Evolutionary conservation across 2,113 vertebrate species (phyloP).

Genomic region (Anolis carolinensis): DNA sequence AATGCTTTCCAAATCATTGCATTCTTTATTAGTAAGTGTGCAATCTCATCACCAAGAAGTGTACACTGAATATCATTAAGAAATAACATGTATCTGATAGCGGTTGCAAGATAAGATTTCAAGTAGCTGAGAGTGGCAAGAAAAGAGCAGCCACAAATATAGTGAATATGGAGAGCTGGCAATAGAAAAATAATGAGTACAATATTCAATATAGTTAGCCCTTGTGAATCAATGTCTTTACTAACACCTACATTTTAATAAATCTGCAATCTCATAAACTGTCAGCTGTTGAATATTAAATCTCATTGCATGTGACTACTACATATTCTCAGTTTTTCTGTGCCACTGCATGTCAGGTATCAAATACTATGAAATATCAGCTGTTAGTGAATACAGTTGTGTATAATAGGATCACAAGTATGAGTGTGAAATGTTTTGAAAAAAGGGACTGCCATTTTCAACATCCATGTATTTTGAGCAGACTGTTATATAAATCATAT

Average conservation of each 20-base stretch:
- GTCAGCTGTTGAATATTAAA: background rate
- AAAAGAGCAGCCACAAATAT: background rate
- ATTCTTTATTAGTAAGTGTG: too few relatives aligned
- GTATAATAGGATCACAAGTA: background rate
- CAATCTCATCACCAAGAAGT: background rate
- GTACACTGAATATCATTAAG: background rate
- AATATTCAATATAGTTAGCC: background rate
- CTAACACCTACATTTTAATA: background rate
- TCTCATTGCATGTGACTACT: background rate
- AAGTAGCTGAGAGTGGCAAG: background rate
- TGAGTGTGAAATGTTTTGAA: background rate
- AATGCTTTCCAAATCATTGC: too few relatives aligned
- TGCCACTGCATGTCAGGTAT: background rate
- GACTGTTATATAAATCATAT: background rate
- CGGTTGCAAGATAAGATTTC: background rate
- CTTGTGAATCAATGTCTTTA: background rate
- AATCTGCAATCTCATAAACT: background rate
- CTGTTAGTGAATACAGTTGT: background rate
- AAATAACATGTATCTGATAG: background rate
- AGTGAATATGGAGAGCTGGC: background rate
- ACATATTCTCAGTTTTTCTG: background rate
- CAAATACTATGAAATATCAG: background rate
- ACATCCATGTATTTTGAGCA: background rate
- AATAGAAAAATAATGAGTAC: background rate
- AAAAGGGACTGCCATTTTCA: background rate